A percentile compares a stretch with the other conserved stretches of the same genome.
These are phyloP conservation scores for Acestrorhynchus altus DNA, from an alignment of 2,797 vertebrate species.

Conservation along the genomic window DNA sequence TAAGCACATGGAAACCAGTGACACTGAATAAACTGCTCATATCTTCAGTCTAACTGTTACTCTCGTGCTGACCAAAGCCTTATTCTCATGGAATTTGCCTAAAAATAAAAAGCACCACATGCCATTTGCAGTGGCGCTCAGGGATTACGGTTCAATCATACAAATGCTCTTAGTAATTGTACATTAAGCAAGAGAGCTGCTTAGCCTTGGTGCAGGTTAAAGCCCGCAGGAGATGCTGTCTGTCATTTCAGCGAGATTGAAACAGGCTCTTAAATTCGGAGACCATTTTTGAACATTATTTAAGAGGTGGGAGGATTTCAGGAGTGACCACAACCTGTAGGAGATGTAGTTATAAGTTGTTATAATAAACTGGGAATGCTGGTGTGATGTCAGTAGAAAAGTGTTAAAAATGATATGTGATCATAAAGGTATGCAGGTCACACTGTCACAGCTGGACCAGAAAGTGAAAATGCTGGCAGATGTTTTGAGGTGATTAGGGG, in stretches of 20 bases:
- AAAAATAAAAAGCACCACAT: slow-evolving; percentile 67
- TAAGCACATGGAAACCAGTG: background rate
- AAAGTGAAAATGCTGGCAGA: background rate
- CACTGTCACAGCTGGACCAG: too few species aligned
- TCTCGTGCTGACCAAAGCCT: slow-evolving; percentile 46
- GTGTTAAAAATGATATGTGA: too few species aligned
- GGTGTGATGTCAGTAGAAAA: too few species aligned
- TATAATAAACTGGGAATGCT: background rate
- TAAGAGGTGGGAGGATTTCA: background rate
- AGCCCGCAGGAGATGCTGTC: slow-evolving; percentile 38
- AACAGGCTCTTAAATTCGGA: slow-evolving; percentile 16
- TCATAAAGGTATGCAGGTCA: too few species aligned
- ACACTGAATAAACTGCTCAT: background rate
- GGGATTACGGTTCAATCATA: slow-evolving; percentile 79
- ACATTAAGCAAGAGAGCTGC: slow-evolving; percentile 68
- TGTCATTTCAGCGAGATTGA: slow-evolving; percentile 34
- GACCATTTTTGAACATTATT: background rate
- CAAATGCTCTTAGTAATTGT: slow-evolving; percentile 75
- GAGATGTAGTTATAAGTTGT: background rate
- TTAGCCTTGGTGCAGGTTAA: slow-evolving; percentile 50
- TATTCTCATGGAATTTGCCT: slow-evolving; percentile 66
- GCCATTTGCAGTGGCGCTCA: slow-evolving; percentile 65
- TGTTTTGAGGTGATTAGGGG: background rate
- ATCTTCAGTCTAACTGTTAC: background rate
- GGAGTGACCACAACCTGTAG: background rate